phyloP scores from a whole-genome alignment of 2,888 invertebrate genomes.

The Caenorhabditis sp. region DNA sequence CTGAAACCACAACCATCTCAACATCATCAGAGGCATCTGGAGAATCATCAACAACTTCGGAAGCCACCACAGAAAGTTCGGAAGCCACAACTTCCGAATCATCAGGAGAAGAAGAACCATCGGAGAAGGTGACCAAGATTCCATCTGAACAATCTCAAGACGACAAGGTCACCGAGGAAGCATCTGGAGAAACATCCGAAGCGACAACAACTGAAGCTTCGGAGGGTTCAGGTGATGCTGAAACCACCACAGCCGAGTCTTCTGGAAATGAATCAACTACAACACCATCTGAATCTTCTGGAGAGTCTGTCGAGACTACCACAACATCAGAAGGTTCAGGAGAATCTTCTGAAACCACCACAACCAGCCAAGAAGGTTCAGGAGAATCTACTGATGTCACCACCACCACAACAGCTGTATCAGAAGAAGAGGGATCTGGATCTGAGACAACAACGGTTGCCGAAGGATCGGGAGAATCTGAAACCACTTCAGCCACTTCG shows the following conservation, averaged over 20 bases:
- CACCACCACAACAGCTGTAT: neutral
- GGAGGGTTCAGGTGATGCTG: conserved; percentile 3
- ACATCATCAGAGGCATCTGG: conserved; percentile 30
- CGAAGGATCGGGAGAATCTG: conserved; percentile 10
- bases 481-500: conserved; percentile 10
- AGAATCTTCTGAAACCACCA: neutral
- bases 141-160: conserved; percentile 4
- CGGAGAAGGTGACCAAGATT: conserved; percentile 20
- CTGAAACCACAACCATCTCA: conserved; percentile 4
- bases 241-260: conserved; percentile 6
- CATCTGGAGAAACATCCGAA: conserved; percentile 22
- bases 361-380: neutral
- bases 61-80: conserved; percentile 18
- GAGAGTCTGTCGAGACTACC: conserved; percentile 2
- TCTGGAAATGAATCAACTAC: conserved; percentile 24
- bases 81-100: conserved; percentile 13
- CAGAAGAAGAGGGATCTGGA: neutral
- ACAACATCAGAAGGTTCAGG: neutral
- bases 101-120: conserved; percentile 31
- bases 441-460: conserved; percentile 4
- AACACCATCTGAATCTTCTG: conserved; percentile 12
- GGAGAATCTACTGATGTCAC: too few species aligned
- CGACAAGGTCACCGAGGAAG: conserved; percentile 14
- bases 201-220: conserved; percentile 19
- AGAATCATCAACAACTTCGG: conserved; percentile 23